A percentile compares a stretch with the other conserved stretches of the same genome.
Evolutionary conservation across 2,113 vertebrate genomes (phyloP).

Genomic region (Mystacornis crossleyi): DNA sequence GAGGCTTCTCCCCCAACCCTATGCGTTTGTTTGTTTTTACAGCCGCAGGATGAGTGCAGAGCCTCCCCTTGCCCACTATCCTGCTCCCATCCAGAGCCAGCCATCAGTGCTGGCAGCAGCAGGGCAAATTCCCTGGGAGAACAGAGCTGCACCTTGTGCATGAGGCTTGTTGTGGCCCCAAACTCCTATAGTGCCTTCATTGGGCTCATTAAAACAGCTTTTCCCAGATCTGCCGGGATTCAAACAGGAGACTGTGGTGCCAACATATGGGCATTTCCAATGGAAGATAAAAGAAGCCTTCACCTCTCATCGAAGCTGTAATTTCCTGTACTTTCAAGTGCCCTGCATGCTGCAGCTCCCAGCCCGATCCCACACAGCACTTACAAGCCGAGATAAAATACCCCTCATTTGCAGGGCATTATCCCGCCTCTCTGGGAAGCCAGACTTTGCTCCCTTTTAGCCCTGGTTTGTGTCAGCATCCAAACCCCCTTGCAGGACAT

Average conservation of each 20-base stretch:
- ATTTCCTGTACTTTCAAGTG: not conserved
- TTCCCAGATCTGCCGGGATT: not conserved
- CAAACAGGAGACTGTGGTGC: not conserved
- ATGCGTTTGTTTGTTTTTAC: constrained; percentile 74
- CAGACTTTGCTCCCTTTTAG: not conserved
- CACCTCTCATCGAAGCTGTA: fast-evolving
- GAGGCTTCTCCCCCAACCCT: not conserved
- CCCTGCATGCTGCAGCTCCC: not conserved
- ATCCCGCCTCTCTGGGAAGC: fast-evolving
- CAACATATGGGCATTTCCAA: fast-evolving
- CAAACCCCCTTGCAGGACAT: fast-evolving
- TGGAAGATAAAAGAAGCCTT: not conserved
- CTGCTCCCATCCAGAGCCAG: not conserved
- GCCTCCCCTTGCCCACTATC: not conserved
- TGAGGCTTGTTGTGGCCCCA: not conserved
- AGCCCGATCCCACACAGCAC: not conserved
- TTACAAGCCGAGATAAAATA: not conserved
- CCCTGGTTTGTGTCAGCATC: not conserved
- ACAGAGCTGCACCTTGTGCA: not conserved
- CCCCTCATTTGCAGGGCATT: not conserved
- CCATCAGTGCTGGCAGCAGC: not conserved
- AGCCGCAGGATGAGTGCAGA: not conserved
- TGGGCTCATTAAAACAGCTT: not conserved
- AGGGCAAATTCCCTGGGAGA: not conserved
- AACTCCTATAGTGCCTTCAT: not conserved